These are phyloP conservation scores for Muscicapa comitata DNA, from an alignment of 2,797 vertebrate species.

Conservation along the genomic window DNA sequence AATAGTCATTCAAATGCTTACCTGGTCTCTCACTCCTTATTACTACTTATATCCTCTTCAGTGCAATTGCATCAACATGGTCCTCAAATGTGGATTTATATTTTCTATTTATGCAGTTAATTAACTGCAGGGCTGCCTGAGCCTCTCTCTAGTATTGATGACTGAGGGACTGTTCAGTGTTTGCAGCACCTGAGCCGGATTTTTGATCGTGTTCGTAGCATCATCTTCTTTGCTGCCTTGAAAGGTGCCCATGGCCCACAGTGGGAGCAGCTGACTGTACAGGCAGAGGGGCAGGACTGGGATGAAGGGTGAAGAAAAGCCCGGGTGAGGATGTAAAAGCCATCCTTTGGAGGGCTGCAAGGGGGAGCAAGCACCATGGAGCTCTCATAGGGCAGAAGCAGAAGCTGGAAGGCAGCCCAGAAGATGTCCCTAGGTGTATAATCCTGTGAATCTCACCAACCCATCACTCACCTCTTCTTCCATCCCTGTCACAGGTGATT, in stretches of 20 bases:
- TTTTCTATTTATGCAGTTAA: not conserved
- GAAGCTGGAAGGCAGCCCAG: not conserved
- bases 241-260: not conserved
- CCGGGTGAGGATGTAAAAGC: not conserved
- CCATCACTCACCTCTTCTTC: not conserved
- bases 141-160: not conserved
- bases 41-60: not conserved
- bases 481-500: not conserved
- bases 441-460: not conserved
- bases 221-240: too few relatives aligned
- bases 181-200: not conserved
- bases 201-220: fast-evolving
- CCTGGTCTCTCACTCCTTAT: not conserved
- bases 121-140: not conserved
- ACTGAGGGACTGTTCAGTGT: not conserved
- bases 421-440: not conserved
- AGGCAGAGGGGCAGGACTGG: not conserved
- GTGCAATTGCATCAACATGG: not conserved
- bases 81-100: not conserved
- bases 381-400: not conserved
- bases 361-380: not conserved
- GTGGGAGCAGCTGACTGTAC: not conserved
- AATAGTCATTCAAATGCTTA: not conserved
- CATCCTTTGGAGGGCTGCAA: not conserved
- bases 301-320: not conserved